Conservation (phyloP, 2,113 vertebrate genomes). For the Prietella phreatophila region DNA sequence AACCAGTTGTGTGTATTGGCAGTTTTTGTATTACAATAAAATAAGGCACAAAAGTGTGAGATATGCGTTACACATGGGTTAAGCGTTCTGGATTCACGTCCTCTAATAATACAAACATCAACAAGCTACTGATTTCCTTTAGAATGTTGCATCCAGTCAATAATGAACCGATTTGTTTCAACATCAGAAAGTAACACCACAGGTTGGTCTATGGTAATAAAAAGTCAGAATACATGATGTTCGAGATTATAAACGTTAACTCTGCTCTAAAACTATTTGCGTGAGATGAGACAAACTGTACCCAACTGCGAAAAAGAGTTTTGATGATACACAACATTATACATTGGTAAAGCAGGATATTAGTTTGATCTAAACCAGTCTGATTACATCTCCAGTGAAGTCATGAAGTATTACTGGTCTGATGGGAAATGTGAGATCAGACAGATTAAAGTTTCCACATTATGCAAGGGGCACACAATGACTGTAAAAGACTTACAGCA, state of each 20-base stretch:
- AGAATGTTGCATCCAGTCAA: neutral
- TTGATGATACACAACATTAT: neutral
- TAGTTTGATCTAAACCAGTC: neutral
- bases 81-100: neutral
- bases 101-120: neutral
- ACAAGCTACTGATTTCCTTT: neutral
- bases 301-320: neutral
- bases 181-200: neutral
- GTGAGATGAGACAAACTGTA: neutral
- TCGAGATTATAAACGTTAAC: neutral
- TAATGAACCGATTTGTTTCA: neutral
- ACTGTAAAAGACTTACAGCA: neutral
- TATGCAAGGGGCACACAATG: slow-evolving; percentile 9
- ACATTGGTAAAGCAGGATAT: neutral
- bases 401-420: neutral
- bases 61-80: neutral
- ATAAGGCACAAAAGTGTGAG: slow-evolving; percentile 26
- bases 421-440: slow-evolving; percentile 32
- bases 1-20: neutral
- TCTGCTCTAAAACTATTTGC: neutral
- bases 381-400: slow-evolving; percentile 10
- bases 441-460: slow-evolving; percentile 13
- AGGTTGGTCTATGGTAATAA: too few relatives aligned
- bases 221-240: neutral
- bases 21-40: slow-evolving; percentile 15